Percentiles rank a stretch among this genome's conserved stretches.
These are phyloP conservation scores for Neosalanx taihuensis DNA, from an alignment of 2,797 vertebrate species.

Conservation along the genomic window DNA sequence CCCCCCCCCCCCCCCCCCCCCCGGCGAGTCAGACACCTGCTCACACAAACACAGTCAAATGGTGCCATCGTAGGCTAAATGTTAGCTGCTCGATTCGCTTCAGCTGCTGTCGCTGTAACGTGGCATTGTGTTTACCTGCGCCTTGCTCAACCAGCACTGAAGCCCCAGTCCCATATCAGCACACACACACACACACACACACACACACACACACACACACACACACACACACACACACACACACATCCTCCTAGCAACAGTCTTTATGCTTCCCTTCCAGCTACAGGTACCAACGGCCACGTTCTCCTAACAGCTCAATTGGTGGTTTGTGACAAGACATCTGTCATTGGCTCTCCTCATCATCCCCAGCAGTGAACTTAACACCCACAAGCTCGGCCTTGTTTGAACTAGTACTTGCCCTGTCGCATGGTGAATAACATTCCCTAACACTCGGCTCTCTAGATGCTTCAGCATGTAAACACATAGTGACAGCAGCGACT, in stretches of 20 bases:
- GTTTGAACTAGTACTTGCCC: not conserved
- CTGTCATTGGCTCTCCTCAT: not conserved
- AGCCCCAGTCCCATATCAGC: not conserved
- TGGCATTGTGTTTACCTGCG: slow-evolving; percentile 4
- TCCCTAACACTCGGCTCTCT: not conserved
- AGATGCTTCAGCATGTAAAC: slow-evolving; percentile 1
- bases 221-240: not conserved
- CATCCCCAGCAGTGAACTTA: slow-evolving; percentile 3
- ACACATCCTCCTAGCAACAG: not conserved
- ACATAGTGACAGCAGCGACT: not conserved
- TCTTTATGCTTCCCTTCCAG: not conserved
- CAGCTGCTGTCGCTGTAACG: not conserved
- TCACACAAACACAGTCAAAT: not conserved
- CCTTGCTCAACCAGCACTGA: not conserved
- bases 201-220: not conserved
- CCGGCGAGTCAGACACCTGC: not conserved
- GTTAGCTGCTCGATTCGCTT: not conserved
- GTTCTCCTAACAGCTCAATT: not conserved
- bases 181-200: not conserved
- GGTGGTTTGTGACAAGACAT: not conserved
- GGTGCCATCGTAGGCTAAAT: not conserved
- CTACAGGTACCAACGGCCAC: not conserved
- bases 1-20: not conserved
- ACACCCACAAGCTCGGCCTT: not conserved
- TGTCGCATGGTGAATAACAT: not conserved